Conservation (phyloP, 2,113 vertebrate species). For the Canis aureus region DNA sequence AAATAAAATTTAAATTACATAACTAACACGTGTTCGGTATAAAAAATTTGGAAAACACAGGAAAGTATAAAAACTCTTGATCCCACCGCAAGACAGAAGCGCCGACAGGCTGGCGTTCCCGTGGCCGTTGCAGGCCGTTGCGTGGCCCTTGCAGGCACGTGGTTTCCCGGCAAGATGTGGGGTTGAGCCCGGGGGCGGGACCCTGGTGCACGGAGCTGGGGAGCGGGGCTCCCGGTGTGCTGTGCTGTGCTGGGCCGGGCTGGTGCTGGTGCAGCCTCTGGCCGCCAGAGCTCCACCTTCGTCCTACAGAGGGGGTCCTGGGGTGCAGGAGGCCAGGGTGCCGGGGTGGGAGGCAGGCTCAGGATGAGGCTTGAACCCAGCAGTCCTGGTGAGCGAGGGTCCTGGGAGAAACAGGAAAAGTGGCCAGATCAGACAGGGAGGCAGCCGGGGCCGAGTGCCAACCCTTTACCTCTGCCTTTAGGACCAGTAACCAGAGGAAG, state of each 20-base stretch:
- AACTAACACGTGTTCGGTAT: slow-evolving; percentile 36
- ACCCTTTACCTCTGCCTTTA: not conserved
- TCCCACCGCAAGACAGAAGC: not conserved
- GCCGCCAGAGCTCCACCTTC: not conserved
- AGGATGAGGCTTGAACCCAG: not conserved
- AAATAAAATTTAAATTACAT: slow-evolving; percentile 67
- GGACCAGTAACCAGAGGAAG: not conserved
- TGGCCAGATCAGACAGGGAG: not conserved
- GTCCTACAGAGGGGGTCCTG: not conserved
- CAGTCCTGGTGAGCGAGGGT: not conserved
- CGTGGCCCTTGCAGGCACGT: no score
- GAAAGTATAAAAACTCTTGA: slow-evolving; percentile 37
- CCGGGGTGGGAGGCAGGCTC: not conserved
- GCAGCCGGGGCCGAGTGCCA: not conserved
- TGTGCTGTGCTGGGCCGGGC: no score
- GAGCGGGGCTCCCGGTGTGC: no score
- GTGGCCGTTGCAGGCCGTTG: no score
- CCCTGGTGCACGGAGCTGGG: no score
- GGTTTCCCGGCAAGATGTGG: not conserved
- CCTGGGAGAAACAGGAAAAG: not conserved
- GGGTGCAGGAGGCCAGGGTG: not conserved
- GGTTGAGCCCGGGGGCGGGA: no score
- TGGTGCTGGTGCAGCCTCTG: not conserved
- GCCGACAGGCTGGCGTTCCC: not conserved
- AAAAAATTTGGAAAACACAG: slow-evolving; percentile 9